Evolutionary conservation across 2,113 vertebrate species (phyloP).

Genomic region (Epinephelus cyanopodus): DNA sequence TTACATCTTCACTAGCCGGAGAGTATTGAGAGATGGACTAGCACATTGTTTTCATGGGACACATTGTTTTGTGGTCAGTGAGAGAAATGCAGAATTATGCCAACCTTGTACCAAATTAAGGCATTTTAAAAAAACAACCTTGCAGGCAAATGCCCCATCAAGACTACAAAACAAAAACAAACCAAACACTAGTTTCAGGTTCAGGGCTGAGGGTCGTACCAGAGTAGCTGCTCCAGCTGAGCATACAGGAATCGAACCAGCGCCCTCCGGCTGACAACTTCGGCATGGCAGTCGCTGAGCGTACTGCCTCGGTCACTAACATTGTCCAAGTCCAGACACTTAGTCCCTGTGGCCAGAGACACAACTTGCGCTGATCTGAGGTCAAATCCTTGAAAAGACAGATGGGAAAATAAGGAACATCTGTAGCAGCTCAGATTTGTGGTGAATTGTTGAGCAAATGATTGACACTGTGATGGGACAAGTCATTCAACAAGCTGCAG

Average conservation of each 20-base stretch:
- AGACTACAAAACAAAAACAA: not conserved
- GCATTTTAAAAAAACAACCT: not conserved
- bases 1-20: too few species aligned
- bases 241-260: conserved; percentile 80
- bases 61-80: too few species aligned
- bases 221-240: conserved; percentile 80
- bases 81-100: not conserved
- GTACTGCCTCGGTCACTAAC: conserved; percentile 85
- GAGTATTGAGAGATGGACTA: too few species aligned
- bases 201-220: conserved; percentile 56
- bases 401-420: not conserved
- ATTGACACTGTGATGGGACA: not conserved
- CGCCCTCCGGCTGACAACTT: conserved; percentile 88
- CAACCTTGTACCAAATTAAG: not conserved
- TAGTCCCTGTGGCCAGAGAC: conserved; percentile 92
- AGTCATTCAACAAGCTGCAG: not conserved
- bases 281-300: conserved; percentile 93
- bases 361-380: conserved; percentile 91
- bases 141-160: not conserved
- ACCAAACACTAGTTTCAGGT: not conserved
- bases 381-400: conserved; percentile 85
- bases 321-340: conserved; percentile 89
- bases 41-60: too few species aligned
- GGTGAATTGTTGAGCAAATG: not conserved
- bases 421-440: not conserved